A percentile compares a stretch with the other conserved stretches of the same genome.
Evolutionary conservation across 2,888 invertebrate genomes (phyloP).

Genomic region (Microdon myrmicae): DNA sequence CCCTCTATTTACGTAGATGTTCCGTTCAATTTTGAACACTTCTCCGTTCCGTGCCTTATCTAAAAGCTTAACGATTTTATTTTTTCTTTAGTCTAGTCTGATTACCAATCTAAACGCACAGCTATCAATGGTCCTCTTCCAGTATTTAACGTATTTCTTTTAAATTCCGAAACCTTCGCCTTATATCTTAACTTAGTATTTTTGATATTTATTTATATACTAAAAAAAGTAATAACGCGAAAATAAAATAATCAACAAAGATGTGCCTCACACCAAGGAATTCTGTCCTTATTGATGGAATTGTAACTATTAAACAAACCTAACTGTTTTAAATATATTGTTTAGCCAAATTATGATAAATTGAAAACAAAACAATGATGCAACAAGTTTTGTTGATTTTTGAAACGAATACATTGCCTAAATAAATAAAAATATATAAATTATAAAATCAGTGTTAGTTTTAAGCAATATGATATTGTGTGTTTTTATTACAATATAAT

Average conservation of each 20-base stretch:
- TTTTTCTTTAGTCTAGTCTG: constrained; percentile 1
- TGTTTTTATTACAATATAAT: constrained; percentile 26
- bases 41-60: too few species aligned
- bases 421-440: constrained; percentile 22
- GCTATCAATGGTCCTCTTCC: too few species aligned
- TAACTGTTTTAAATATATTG: constrained; percentile 23
- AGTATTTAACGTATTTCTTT: too few species aligned
- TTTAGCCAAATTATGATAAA: constrained; percentile 47
- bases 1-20: too few species aligned
- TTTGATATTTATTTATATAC: too few species aligned
- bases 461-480: constrained; percentile 32
- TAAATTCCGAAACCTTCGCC: too few species aligned
- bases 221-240: too few species aligned
- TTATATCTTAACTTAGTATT: too few species aligned
- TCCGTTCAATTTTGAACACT: too few species aligned
- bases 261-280: constrained; percentile 48
- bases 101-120: too few species aligned
- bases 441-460: constrained; percentile 34
- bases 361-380: constrained; percentile 2
- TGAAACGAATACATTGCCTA: constrained; percentile 34
- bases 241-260: constrained; percentile 12
- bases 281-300: constrained; percentile 41
- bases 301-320: constrained; percentile 10
- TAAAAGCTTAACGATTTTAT: too few species aligned
- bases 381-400: constrained; percentile 10